Evolutionary conservation across 53 echinoderm and acorn worm species (phyloP).

Genomic region (Glandiceps talaboti): DNA sequence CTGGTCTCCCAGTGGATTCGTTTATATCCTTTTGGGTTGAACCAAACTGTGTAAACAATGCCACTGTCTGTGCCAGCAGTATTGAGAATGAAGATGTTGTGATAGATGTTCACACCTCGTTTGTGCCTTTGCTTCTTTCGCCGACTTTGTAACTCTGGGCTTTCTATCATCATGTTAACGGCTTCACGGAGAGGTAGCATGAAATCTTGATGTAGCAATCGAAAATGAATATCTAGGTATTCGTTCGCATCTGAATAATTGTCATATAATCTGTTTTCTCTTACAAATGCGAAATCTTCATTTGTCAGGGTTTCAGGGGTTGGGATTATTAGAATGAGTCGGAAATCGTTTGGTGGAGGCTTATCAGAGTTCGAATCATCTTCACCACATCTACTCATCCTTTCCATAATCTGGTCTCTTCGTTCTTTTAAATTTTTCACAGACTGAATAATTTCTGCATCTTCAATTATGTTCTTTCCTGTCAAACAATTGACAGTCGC

Average conservation of each 20-base stretch:
- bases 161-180: conserved; percentile 42
- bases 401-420: not conserved
- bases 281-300: conserved; percentile 24
- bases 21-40: conserved; percentile 32
- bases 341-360: conserved; percentile 72
- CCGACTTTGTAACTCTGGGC: not conserved
- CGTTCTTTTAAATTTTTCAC: not conserved
- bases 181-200: conserved; percentile 61
- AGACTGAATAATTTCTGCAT: not conserved
- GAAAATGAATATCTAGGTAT: conserved; percentile 89
- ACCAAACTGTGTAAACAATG: conserved; percentile 55
- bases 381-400: not conserved
- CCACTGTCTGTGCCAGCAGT: conserved; percentile 62
- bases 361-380: not conserved
- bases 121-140: conserved; percentile 1
- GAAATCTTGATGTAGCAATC: conserved; percentile 82
- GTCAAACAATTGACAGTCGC: not conserved
- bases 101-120: conserved; percentile 57
- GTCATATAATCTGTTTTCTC: conserved; percentile 43
- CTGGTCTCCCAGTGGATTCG: conserved; percentile 66
- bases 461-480: not conserved
- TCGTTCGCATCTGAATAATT: conserved; percentile 55
- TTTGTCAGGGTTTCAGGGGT: conserved; percentile 36
- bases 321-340: conserved; percentile 56
- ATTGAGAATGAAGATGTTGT: conserved; percentile 47